Percentiles rank a stretch among this genome's conserved stretches.
phyloP scores from a whole-genome alignment of 2,797 vertebrate species.

The Salarias fasciatus region DNA sequence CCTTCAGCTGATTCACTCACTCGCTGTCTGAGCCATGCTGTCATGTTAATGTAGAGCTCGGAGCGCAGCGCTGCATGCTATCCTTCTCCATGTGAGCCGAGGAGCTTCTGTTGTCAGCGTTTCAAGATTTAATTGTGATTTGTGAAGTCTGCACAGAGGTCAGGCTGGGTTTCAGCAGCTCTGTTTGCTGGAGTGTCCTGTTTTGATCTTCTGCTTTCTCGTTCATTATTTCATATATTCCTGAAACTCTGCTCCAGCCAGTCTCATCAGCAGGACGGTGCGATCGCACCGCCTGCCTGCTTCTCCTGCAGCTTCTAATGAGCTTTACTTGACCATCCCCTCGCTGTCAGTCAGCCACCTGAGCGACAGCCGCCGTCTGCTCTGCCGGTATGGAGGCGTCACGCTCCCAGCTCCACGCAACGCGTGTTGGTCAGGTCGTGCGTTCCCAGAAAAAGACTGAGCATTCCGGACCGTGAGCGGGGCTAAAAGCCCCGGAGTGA shows the following conservation, averaged over 20 bases:
- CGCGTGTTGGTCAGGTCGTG: neutral
- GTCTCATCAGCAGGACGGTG: constrained; percentile 21
- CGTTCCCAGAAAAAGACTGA: neutral
- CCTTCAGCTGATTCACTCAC: constrained; percentile 38
- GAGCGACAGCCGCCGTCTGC: neutral
- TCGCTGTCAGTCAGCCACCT: neutral
- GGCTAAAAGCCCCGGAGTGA: neutral
- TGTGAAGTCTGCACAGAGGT: too few species aligned
- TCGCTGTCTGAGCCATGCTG: constrained; percentile 14
- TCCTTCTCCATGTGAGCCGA: too few species aligned
- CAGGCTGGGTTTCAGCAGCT: neutral
- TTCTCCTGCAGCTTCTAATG: constrained; percentile 16
- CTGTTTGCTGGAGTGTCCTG: neutral
- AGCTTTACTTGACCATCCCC: constrained; percentile 9
- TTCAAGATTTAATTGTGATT: too few species aligned
- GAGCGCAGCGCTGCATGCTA: too few species aligned
- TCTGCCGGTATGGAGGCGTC: too few species aligned
- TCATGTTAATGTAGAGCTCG: constrained; percentile 28
- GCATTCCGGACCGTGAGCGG: constrained; percentile 8
- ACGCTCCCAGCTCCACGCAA: neutral
- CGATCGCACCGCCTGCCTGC: constrained; percentile 21
- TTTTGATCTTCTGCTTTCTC: neutral
- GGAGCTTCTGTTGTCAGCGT: too few species aligned
- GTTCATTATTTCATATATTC: too few species aligned
- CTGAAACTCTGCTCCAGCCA: constrained; percentile 4